A percentile compares a stretch with the other conserved stretches of the same genome.
phyloP scores from a whole-genome alignment of 2,888 invertebrate species.

The Habroteleia sp. region DNA sequence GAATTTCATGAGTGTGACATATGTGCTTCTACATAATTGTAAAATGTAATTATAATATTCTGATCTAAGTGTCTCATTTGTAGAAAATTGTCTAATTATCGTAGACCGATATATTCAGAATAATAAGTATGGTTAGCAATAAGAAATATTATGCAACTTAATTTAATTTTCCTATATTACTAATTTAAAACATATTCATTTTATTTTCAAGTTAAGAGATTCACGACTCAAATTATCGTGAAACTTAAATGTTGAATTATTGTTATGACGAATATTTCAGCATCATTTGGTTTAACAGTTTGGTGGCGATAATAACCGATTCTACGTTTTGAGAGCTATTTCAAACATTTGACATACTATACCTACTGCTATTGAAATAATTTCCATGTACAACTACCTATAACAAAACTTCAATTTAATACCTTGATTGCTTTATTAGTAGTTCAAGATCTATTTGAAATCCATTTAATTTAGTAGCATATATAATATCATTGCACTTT shows the following conservation, averaged over 20 bases:
- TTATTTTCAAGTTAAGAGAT: too few species aligned
- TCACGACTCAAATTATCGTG: slow-evolving; percentile 14
- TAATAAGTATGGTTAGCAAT: too few species aligned
- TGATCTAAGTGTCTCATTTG: too few species aligned
- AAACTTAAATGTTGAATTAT: slow-evolving; percentile 41
- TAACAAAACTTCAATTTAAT: slow-evolving; percentile 9
- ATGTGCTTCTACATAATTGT: too few species aligned
- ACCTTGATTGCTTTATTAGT: slow-evolving; percentile 6
- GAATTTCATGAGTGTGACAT: too few species aligned
- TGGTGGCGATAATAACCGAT: slow-evolving; percentile 39
- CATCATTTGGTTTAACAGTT: slow-evolving; percentile 25
- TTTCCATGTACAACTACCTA: slow-evolving; percentile 24
- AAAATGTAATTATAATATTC: too few species aligned
- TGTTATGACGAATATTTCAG: slow-evolving; percentile 46
- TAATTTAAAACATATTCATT: too few species aligned
- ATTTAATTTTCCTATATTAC: too few species aligned
- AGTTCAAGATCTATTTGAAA: slow-evolving; percentile 9
- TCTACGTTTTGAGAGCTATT: slow-evolving; percentile 34
- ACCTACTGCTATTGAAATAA: slow-evolving; percentile 31
- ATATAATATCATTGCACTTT: too few species aligned
- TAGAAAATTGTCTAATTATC: too few species aligned
- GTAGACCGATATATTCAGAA: too few species aligned
- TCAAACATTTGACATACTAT: slow-evolving; percentile 40
- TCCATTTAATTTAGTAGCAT: slow-evolving; percentile 6
- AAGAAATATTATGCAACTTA: too few species aligned